These are phyloP conservation scores for Malurus cyaneus DNA, from an alignment of 2,113 vertebrate species.

Conservation along the genomic window DNA sequence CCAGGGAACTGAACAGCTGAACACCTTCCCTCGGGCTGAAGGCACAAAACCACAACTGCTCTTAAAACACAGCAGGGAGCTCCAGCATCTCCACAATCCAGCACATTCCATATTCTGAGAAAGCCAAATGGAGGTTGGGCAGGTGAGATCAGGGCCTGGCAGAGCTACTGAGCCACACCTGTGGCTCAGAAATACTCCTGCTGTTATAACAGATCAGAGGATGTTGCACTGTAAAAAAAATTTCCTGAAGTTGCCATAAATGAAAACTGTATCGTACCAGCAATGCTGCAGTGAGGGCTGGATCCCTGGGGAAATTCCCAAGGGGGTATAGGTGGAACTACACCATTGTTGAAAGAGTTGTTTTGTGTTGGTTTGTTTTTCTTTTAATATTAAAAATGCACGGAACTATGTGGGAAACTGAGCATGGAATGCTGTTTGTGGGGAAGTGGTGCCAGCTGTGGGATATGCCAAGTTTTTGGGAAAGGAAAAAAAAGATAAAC, in stretches of 20 bases:
- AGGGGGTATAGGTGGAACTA: neutral
- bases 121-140: neutral
- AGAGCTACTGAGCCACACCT: neutral
- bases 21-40: neutral
- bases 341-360: neutral
- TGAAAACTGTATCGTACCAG: rapidly evolving
- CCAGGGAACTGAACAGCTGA: neutral
- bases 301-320: neutral
- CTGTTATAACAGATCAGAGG: neutral
- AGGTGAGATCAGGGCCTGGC: neutral
- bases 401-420: neutral
- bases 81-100: neutral
- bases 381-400: neutral
- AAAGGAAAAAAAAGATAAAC: no score
- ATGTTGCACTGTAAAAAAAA: neutral
- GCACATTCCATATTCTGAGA: neutral
- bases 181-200: neutral
- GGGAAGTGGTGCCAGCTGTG: neutral
- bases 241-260: neutral
- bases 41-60: neutral
- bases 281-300: neutral
- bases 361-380: neutral
- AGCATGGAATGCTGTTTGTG: neutral
- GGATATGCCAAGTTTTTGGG: neutral
- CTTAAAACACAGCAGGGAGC: neutral